These are phyloP conservation scores for Deilephila elpenor DNA, from an alignment of 2,888 invertebrate genomes.

Conservation along the genomic window DNA sequence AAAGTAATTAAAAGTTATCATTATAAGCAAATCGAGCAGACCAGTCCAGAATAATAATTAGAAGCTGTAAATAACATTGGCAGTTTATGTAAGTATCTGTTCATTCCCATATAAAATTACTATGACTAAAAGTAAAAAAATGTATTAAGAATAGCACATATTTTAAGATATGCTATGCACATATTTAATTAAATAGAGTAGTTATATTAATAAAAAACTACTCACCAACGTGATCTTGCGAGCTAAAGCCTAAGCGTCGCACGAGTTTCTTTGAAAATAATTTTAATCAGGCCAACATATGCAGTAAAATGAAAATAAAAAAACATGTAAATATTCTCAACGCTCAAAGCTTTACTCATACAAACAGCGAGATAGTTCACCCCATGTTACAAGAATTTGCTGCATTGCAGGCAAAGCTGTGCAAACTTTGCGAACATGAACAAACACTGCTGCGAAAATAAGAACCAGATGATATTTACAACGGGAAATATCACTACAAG, in stretches of 20 bases:
- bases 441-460: conserved; percentile 34
- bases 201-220: not conserved
- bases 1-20: too few relatives aligned
- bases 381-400: conserved; percentile 48
- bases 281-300: not conserved
- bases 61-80: not conserved
- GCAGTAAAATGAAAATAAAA: conserved; percentile 5
- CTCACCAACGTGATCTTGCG: not conserved
- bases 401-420: conserved; percentile 51
- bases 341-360: conserved; percentile 26
- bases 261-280: not conserved
- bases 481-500: not conserved
- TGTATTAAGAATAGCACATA: too few relatives aligned
- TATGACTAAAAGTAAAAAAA: not conserved
- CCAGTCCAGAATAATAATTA: not conserved
- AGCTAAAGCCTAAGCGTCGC: not conserved
- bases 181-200: too few relatives aligned
- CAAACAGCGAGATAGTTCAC: conserved; percentile 38
- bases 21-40: too few relatives aligned
- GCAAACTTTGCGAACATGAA: conserved; percentile 38
- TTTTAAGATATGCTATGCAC: too few relatives aligned
- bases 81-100: not conserved
- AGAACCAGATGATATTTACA: conserved; percentile 12
- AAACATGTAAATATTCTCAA: conserved; percentile 32
- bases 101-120: too few relatives aligned